A percentile compares a stretch with the other conserved stretches of the same genome.
phyloP scores from a whole-genome alignment of 2,113 vertebrate genomes.

The Vimba vimba region DNA sequence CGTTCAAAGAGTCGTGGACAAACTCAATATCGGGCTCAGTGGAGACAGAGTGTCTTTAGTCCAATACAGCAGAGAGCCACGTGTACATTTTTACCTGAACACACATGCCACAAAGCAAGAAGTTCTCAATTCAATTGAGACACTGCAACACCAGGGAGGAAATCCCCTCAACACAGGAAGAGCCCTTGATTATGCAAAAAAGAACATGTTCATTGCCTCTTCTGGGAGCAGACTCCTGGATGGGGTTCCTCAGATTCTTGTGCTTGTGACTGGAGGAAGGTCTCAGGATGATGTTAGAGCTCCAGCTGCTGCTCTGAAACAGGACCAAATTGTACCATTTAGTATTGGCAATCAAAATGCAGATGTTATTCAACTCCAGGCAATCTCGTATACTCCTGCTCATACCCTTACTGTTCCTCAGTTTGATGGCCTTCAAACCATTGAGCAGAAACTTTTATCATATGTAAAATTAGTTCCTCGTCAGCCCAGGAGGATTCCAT shows the following conservation, averaged over 20 bases:
- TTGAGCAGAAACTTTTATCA: constrained; percentile 70
- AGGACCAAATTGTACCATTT: constrained; percentile 68
- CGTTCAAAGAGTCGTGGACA: constrained; percentile 72
- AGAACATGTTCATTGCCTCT: constrained; percentile 62
- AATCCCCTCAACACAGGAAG: constrained; percentile 67
- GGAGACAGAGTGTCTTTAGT: constrained; percentile 74
- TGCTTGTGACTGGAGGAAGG: constrained; percentile 73
- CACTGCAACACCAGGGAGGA: constrained; percentile 72
- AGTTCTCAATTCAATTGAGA: constrained; percentile 65
- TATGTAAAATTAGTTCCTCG: constrained; percentile 73
- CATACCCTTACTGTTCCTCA: constrained; percentile 69
- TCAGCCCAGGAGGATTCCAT: constrained; percentile 58
- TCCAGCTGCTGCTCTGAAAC: constrained; percentile 67
- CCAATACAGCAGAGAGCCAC: constrained; percentile 72
- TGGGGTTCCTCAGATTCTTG: constrained; percentile 76
- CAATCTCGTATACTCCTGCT: constrained; percentile 71
- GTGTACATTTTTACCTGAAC: constrained; percentile 72
- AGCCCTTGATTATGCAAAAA: constrained; percentile 72
- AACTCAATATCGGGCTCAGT: constrained; percentile 68
- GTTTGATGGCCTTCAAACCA: constrained; percentile 69
- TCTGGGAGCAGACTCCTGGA: constrained; percentile 72
- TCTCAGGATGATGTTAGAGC: constrained; percentile 73
- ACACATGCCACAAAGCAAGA: constrained; percentile 66
- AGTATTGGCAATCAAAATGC: constrained; percentile 71
- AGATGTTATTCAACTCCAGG: constrained; percentile 79